Evolutionary conservation across 2,113 vertebrate genomes (phyloP).

Genomic region (Ageneiosus marmoratus): DNA sequence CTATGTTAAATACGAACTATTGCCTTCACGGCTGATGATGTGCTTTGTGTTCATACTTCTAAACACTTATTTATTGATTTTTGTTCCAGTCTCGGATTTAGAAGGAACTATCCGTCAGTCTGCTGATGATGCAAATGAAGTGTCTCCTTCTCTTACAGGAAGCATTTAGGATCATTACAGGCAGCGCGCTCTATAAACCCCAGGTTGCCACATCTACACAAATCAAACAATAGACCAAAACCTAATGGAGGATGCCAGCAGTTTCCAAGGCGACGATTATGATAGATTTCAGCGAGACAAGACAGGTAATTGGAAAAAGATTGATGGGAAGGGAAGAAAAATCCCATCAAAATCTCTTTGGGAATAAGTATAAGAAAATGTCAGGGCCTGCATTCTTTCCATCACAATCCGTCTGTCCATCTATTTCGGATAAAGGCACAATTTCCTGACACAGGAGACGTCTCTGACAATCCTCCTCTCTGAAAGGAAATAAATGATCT

Average conservation of each 20-base stretch:
- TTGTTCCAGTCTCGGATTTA: neutral
- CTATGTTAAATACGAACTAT: neutral
- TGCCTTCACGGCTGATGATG: no score
- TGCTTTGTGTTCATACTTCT: neutral
- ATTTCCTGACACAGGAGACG: conserved; percentile 38
- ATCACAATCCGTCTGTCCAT: conserved; percentile 34
- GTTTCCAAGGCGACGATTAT: conserved; percentile 80
- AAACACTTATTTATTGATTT: neutral
- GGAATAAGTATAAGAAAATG: conserved; percentile 74
- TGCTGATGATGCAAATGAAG: conserved; percentile 24
- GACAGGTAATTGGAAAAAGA: conserved; percentile 83
- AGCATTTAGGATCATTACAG: conserved; percentile 31
- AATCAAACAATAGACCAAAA: conserved; percentile 71
- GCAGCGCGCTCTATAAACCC: conserved; percentile 21
- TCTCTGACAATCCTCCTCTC: conserved; percentile 29
- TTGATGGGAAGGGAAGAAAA: conserved; percentile 73
- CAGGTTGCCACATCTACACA: conserved; percentile 39
- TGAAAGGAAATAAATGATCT: conserved; percentile 18
- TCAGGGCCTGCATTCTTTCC: conserved; percentile 60
- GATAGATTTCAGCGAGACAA: conserved; percentile 77
- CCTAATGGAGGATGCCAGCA: conserved; percentile 69
- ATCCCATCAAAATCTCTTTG: conserved; percentile 70
- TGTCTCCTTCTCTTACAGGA: conserved; percentile 22
- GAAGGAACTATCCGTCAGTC: neutral
- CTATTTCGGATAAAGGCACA: conserved; percentile 44